phyloP scores from a whole-genome alignment of 2,113 vertebrate genomes.

The Spilogale gracilis region DNA sequence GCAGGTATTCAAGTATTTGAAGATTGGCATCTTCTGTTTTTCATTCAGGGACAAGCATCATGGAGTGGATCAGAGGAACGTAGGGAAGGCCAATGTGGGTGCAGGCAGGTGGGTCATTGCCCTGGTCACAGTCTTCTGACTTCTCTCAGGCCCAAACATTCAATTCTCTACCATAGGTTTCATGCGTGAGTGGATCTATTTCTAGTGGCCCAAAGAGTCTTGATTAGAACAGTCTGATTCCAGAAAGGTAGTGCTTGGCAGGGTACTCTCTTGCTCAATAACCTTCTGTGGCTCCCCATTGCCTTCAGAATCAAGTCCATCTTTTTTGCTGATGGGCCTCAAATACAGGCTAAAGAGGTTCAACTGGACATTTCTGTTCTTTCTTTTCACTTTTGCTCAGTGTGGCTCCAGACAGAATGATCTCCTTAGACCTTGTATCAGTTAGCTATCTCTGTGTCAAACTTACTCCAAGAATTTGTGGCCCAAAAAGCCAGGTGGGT shows the following conservation, averaged over 20 bases:
- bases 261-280: not conserved
- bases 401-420: not conserved
- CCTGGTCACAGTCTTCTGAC: not conserved
- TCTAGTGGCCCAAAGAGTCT: not conserved
- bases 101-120: not conserved
- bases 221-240: not conserved
- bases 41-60: not conserved
- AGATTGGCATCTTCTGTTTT: not conserved
- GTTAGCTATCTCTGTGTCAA: not conserved
- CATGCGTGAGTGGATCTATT: not conserved
- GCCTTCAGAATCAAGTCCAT: not conserved
- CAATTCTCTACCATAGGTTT: not conserved
- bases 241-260: not conserved
- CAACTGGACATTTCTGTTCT: not conserved
- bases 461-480: not conserved
- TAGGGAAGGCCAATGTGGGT: not conserved
- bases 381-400: not conserved
- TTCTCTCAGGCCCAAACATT: not conserved
- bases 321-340: not conserved
- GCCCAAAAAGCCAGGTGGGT: not conserved
- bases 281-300: not conserved
- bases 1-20: not conserved
- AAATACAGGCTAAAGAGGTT: not conserved
- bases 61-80: not conserved
- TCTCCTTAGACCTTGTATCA: not conserved